Conservation (phyloP, 1,140 invertebrate genomes). For the Sweltsa coloradensis region DNA sequence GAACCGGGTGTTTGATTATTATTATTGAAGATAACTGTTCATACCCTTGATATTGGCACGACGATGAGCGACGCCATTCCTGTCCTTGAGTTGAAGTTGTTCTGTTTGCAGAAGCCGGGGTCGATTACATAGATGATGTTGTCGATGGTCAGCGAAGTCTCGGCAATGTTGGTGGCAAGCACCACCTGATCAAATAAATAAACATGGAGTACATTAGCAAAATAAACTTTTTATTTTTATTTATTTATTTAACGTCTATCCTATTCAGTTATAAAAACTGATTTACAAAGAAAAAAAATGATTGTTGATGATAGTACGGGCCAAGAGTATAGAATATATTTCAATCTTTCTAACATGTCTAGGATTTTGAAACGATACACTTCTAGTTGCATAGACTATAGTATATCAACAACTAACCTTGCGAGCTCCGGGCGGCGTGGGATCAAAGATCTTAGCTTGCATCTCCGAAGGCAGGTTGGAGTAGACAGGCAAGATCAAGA, state of each 20-base stretch:
- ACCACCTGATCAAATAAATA: constrained; percentile 50
- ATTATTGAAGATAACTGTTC: too few relatives aligned
- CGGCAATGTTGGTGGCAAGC: constrained; percentile 98
- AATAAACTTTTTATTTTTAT: neutral
- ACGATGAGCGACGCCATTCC: constrained; percentile 98
- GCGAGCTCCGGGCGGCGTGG: constrained; percentile 85
- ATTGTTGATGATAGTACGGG: constrained; percentile 1
- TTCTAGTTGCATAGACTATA: too few relatives aligned
- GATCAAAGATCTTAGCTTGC: constrained; percentile 97
- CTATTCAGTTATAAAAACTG: too few relatives aligned
- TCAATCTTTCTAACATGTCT: too few relatives aligned
- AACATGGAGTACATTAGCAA: too few relatives aligned
- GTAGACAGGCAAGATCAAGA: constrained; percentile 94
- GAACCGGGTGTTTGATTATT: too few relatives aligned
- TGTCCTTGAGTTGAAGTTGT: constrained; percentile 95
- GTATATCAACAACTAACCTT: constrained; percentile 48
- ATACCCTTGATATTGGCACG: constrained; percentile 88
- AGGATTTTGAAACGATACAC: too few relatives aligned
- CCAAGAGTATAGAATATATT: too few relatives aligned
- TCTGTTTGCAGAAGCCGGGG: constrained; percentile 98
- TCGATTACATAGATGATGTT: constrained; percentile 99
- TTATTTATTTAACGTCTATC: too few relatives aligned
- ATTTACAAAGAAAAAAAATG: neutral
- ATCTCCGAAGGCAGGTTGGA: constrained; percentile 97
- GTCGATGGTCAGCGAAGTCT: constrained; percentile 98